Percentiles rank a stretch among this genome's conserved stretches.
Conservation (phyloP, 1,140 invertebrate species). For the Zeugodacus cucurbitae region DNA sequence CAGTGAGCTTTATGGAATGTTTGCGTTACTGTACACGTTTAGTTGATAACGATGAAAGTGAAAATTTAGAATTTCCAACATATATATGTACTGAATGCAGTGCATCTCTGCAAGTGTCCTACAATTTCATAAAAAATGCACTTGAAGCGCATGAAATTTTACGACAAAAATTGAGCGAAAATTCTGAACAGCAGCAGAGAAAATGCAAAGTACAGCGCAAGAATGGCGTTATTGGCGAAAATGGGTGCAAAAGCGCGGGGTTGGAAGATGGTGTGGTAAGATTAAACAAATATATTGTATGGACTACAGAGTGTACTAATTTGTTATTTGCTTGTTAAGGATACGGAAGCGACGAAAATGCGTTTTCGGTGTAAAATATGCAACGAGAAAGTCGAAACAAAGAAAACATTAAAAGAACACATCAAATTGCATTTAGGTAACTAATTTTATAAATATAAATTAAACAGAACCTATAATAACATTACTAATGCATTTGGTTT, state of each 20-base stretch:
- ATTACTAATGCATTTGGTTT: not conserved
- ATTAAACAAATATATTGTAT: not conserved
- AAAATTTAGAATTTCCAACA: conserved; percentile 48
- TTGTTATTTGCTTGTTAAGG: not conserved
- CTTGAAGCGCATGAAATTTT: conserved; percentile 57
- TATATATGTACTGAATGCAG: conserved; percentile 58
- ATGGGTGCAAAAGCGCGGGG: not conserved
- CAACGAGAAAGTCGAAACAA: conserved; percentile 42
- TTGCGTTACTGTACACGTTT: conserved; percentile 54
- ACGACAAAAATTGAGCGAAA: conserved; percentile 50
- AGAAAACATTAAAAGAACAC: conserved; percentile 53
- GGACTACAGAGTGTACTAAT: not conserved
- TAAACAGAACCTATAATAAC: not conserved
- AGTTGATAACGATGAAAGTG: conserved; percentile 46
- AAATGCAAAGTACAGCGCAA: not conserved
- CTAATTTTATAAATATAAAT: not conserved
- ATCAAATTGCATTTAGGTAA: conserved; percentile 57
- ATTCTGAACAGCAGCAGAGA: not conserved
- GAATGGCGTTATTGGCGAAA: not conserved
- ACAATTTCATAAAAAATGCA: conserved; percentile 57
- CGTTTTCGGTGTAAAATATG: conserved; percentile 47
- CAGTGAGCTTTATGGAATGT: conserved; percentile 50
- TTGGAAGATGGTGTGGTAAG: not conserved
- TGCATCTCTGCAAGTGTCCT: conserved; percentile 55
- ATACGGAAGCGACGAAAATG: conserved; percentile 39